Conservation (phyloP, 2,888 invertebrate genomes). For the Eugnorisma glareosa region DNA sequence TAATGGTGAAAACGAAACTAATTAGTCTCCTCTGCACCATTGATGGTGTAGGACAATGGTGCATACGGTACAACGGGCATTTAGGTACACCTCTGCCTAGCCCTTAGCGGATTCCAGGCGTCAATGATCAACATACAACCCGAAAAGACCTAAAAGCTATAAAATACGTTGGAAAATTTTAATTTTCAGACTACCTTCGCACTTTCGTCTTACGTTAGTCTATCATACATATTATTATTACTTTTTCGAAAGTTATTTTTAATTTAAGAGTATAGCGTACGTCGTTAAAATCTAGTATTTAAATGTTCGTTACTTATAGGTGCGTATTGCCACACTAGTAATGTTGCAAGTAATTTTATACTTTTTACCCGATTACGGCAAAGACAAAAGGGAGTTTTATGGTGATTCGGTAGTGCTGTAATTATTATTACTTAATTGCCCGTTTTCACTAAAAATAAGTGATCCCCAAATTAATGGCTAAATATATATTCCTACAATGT, state of each 20-base stretch:
- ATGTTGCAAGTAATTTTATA: constrained; percentile 51
- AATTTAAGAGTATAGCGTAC: constrained; percentile 63
- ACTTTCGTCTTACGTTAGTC: constrained; percentile 38
- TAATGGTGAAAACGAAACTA: too few species aligned
- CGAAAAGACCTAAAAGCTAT: background rate
- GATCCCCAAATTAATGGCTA: background rate
- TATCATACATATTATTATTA: constrained; percentile 51
- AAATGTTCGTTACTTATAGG: constrained; percentile 70
- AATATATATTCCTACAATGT: background rate
- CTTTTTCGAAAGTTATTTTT: constrained; percentile 61
- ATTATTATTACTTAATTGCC: background rate
- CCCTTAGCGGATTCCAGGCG: background rate
- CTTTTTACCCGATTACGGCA: background rate
- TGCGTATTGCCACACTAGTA: constrained; percentile 46
- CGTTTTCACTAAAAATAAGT: background rate
- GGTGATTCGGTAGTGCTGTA: background rate
- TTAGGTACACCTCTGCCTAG: background rate
- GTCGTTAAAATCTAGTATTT: constrained; percentile 74
- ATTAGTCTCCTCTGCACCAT: too few species aligned
- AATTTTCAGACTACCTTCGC: background rate
- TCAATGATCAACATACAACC: background rate
- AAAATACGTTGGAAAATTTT: background rate
- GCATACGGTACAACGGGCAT: too few species aligned
- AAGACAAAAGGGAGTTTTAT: background rate
- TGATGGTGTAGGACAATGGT: too few species aligned